phyloP scores from a whole-genome alignment of 30 jellyfish, hydroid and myxozoan genomes.

The Chironex yamaguchii region DNA sequence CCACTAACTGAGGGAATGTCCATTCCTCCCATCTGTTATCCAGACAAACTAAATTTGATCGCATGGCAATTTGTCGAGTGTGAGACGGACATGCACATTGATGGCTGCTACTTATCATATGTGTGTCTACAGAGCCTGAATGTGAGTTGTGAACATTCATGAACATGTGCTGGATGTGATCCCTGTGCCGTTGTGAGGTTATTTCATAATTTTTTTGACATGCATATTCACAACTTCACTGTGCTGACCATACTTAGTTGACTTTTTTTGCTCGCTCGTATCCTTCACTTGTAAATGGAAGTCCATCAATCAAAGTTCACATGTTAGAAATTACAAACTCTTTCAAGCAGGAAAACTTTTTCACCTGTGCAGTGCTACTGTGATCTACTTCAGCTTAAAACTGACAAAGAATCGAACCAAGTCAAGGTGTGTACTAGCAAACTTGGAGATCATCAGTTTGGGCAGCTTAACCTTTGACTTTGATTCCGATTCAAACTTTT shows the following conservation, averaged over 20 bases:
- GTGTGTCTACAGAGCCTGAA: neutral
- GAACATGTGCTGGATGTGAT: neutral
- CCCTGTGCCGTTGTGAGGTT: neutral
- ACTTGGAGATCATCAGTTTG: too few relatives aligned
- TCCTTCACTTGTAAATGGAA: constrained; percentile 69
- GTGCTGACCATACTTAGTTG: constrained; percentile 60
- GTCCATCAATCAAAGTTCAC: constrained; percentile 31
- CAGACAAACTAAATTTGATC: constrained; percentile 39
- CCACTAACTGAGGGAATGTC: constrained; percentile 41
- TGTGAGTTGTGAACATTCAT: neutral
- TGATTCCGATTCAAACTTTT: too few relatives aligned
- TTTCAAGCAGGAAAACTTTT: too few relatives aligned
- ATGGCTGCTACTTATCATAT: neutral
- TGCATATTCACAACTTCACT: constrained; percentile 31
- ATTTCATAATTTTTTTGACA: neutral
- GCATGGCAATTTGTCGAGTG: constrained; percentile 71
- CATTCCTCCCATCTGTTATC: constrained; percentile 49
- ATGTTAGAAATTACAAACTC: too few relatives aligned
- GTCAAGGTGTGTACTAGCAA: too few relatives aligned
- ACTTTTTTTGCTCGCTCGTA: constrained; percentile 78
- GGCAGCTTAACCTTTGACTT: too few relatives aligned
- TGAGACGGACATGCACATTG: neutral
- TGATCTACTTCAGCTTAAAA: too few relatives aligned
- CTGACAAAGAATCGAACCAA: too few relatives aligned
- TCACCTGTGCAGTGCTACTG: too few relatives aligned